Evolutionary conservation across 2,797 vertebrate genomes (phyloP).

Genomic region (Coluber constrictor): DNA sequence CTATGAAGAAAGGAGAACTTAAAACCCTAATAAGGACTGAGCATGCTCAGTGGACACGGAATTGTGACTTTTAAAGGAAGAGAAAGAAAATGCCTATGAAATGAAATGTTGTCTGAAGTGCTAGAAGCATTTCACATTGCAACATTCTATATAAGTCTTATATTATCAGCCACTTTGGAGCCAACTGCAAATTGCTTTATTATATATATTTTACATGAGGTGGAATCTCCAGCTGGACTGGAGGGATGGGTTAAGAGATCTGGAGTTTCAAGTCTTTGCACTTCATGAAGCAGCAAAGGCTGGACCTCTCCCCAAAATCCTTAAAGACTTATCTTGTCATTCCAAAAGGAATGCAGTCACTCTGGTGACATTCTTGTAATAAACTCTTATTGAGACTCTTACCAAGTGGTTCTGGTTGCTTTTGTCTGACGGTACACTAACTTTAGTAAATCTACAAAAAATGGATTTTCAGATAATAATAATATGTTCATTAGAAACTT

Average conservation of each 20-base stretch:
- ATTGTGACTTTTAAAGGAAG: not conserved
- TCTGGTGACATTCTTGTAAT: too few relatives aligned
- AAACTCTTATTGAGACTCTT: too few relatives aligned
- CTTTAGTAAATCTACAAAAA: not conserved
- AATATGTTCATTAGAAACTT: not conserved
- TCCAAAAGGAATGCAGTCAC: not conserved
- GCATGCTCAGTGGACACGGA: not conserved
- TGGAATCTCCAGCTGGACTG: not conserved
- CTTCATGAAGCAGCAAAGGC: not conserved
- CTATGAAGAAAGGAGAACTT: not conserved
- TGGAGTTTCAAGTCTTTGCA: not conserved
- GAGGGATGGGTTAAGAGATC: not conserved
- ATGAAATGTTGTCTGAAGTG: not conserved
- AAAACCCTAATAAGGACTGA: not conserved
- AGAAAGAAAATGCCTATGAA: not conserved
- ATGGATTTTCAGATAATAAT: not conserved
- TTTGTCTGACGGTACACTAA: not conserved
- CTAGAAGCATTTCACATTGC: not conserved
- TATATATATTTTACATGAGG: not conserved
- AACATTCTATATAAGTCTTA: not conserved
- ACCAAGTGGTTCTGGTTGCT: too few relatives aligned
- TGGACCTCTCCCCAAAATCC: not conserved
- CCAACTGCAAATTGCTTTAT: not conserved
- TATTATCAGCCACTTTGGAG: not conserved
- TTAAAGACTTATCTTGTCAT: not conserved